phyloP scores from a whole-genome alignment of 2,797 vertebrate genomes.

The Scolopax bukidnonensis region DNA sequence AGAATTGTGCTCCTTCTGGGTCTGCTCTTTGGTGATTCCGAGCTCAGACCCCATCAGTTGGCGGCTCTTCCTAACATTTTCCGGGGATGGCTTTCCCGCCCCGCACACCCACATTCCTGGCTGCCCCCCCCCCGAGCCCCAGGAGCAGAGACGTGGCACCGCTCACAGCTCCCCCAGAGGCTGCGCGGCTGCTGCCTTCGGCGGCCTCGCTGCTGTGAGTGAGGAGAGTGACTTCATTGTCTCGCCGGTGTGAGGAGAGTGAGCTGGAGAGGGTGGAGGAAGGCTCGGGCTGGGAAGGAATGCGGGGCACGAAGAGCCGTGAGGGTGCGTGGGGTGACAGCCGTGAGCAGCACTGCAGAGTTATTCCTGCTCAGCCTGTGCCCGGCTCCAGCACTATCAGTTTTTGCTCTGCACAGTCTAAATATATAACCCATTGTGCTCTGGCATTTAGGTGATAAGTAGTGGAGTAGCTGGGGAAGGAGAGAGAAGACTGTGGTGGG shows the following conservation, averaged over 20 bases:
- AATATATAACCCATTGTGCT: conserved; percentile 23
- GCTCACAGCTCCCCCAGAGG: conserved; percentile 51
- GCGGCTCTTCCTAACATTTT: neutral
- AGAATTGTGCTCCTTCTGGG: neutral
- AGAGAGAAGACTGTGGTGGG: neutral
- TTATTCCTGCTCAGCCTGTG: neutral
- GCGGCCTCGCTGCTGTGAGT: neutral
- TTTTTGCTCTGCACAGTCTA: neutral
- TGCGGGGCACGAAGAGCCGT: neutral
- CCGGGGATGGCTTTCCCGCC: neutral
- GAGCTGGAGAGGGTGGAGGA: neutral
- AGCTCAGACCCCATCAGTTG: neutral
- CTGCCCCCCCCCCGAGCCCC: neutral
- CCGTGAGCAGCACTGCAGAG: neutral
- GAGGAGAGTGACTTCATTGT: conserved; percentile 10
- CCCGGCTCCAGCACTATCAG: neutral
- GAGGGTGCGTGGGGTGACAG: neutral
- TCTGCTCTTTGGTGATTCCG: neutral
- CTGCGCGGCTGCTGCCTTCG: neutral
- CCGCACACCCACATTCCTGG: neutral
- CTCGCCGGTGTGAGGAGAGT: neutral
- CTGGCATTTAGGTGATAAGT: conserved; percentile 16
- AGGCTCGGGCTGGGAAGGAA: neutral
- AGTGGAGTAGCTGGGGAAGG: neutral
- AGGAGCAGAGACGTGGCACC: conserved; percentile 38